Conservation (phyloP, 1,140 invertebrate species). For the Cecropterus lyciades region DNA sequence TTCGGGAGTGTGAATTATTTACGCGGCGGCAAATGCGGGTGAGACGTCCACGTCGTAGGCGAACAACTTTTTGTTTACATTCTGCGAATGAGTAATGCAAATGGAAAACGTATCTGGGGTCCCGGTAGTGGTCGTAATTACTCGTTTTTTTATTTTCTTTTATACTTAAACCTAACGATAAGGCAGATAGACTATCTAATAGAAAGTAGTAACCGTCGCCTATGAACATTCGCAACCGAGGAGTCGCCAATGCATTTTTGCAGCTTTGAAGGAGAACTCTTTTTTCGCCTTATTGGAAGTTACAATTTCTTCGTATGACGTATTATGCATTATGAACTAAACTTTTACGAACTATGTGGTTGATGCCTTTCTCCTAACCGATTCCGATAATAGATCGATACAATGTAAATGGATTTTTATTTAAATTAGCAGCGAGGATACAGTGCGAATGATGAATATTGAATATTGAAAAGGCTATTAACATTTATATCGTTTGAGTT, state of each 20-base stretch:
- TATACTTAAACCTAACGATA: too few species aligned
- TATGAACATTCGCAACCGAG: too few species aligned
- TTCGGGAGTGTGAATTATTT: slow-evolving; percentile 66
- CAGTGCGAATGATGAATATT: slow-evolving; percentile 26
- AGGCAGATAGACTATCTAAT: too few species aligned
- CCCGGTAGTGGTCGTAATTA: too few species aligned
- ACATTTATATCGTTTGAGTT: slow-evolving; percentile 31
- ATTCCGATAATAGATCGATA: slow-evolving; percentile 24
- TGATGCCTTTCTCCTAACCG: slow-evolving; percentile 3
- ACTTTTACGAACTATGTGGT: too few species aligned
- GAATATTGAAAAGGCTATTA: slow-evolving; percentile 36
- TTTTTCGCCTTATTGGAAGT: too few species aligned
- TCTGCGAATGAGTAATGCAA: slow-evolving; percentile 31
- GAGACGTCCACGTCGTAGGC: slow-evolving; percentile 50
- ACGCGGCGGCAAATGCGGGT: slow-evolving; percentile 58
- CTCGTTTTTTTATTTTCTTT: too few species aligned
- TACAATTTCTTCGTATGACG: too few species aligned
- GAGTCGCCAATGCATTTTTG: too few species aligned
- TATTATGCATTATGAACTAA: too few species aligned
- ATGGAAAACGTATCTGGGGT: slow-evolving; percentile 9
- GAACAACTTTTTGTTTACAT: slow-evolving; percentile 61
- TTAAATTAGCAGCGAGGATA: slow-evolving; percentile 21
- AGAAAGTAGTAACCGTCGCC: too few species aligned
- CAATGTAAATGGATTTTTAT: slow-evolving; percentile 31
- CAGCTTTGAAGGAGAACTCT: too few species aligned